Evolutionary conservation across 2,113 vertebrate species (phyloP), one percentile per base, ranked within the genome.

Genomic region (Tupaia tana): DNA sequence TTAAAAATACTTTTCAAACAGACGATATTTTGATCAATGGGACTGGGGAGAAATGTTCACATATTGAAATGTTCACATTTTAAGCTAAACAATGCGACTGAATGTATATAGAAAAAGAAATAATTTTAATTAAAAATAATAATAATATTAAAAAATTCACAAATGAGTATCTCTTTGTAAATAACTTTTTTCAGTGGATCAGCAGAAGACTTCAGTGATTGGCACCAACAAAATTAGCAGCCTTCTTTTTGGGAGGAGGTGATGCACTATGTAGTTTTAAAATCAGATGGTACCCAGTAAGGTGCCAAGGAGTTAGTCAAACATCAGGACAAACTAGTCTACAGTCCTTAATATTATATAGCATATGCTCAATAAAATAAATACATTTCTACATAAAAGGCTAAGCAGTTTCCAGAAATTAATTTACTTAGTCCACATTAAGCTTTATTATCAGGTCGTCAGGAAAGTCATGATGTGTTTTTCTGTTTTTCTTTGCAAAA

Each of bases 1-100:
- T 77, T 71, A 56, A 78, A 92, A 92, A 92, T 87, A 52, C 43
- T 89, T 95, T 89, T 34, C 13, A 79, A 95, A 86, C 14, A 69
- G n/a, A n/a, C n/a, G n/a, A n/a, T n/a, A n/a, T n/a, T n/a, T n/a
- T n/a, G n/a, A n/a, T n/a, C n/a, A n/a, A n/a, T n/a, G n/a, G n/a
- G n/a, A n/a, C n/a, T n/a, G n/a, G n/a, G n/a, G n/a, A n/a, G n/a
- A n/a, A n/a, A n/a, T n/a, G n/a, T n/a, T n/a, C n/a, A n/a, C n/a
- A n/a, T n/a, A n/a, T n/a, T n/a, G n/a, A n/a, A n/a, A n/a, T n/a
- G n/a, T n/a, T n/a, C n/a, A n/a, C n/a, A n/a, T n/a, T n/a, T n/a
- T n/a, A n/a, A n/a, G n/a, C n/a, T n/a, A n/a, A n/a, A n/a, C n/a
- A n/a, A n/a, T n/a, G n/a, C n/a, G n/a, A n/a, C n/a, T n/a, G n/a